Evolutionary conservation across 2,888 invertebrate genomes (phyloP).

Genomic region (Hirtodrosophila duncani): DNA sequence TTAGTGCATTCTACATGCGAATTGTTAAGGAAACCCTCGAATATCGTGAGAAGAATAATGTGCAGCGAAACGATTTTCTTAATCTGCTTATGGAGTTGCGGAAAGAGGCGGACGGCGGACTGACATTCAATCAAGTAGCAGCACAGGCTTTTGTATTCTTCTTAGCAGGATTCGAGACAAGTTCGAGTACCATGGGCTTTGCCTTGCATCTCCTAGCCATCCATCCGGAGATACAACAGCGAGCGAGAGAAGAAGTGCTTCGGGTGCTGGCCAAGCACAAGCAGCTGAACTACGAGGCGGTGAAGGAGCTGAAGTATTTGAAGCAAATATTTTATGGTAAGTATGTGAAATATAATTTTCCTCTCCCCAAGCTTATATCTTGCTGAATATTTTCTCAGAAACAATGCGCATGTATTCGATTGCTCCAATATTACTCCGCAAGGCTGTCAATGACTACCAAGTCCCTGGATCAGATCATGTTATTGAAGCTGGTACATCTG

Average conservation of each 20-base stretch:
- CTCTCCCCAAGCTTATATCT: too few relatives aligned
- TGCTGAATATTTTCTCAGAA: slow-evolving; percentile 75
- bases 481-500: slow-evolving; percentile 79
- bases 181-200: slow-evolving; percentile 79
- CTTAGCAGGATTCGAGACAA: slow-evolving; percentile 80
- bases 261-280: slow-evolving; percentile 48
- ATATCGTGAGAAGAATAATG: slow-evolving; percentile 72
- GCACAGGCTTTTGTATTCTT: slow-evolving; percentile 81
- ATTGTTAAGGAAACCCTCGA: slow-evolving; percentile 75
- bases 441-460: slow-evolving; percentile 71
- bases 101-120: slow-evolving; percentile 48
- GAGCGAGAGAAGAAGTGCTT: slow-evolving; percentile 58
- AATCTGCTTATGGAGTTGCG: slow-evolving; percentile 80
- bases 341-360: slow-evolving; percentile 57
- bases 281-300: slow-evolving; percentile 62
- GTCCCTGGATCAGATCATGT: slow-evolving; percentile 74
- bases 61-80: slow-evolving; percentile 79
- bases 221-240: slow-evolving; percentile 63
- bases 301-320: slow-evolving; percentile 63
- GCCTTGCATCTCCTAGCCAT: slow-evolving; percentile 64
- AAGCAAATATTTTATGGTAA: slow-evolving; percentile 65
- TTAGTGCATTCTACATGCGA: slow-evolving; percentile 78
- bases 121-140: slow-evolving; percentile 79
- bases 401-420: slow-evolving; percentile 79
- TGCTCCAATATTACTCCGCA: slow-evolving; percentile 72